phyloP scores from a whole-genome alignment of 2,113 vertebrate species.

The Tichodroma muraria region DNA sequence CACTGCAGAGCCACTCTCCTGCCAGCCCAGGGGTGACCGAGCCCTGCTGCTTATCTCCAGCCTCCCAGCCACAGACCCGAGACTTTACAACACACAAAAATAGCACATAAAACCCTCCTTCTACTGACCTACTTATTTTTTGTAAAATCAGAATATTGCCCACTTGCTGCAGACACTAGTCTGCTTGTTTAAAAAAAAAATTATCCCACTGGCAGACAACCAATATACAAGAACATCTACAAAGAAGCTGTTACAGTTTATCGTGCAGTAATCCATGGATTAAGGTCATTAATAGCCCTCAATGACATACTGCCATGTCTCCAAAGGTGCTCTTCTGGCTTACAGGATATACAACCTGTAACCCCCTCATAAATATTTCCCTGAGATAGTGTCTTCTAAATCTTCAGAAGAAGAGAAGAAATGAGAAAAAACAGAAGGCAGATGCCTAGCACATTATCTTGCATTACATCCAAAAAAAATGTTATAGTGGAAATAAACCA shows the following conservation, averaged over 20 bases:
- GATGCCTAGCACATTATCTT: neutral
- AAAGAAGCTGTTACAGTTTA: conserved; percentile 45
- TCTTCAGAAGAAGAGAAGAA: neutral
- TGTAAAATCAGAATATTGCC: neutral
- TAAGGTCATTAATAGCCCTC: conserved; percentile 47
- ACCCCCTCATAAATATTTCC: neutral
- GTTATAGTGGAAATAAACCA: neutral
- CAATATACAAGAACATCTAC: neutral
- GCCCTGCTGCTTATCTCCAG: neutral
- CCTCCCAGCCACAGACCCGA: neutral
- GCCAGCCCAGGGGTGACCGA: neutral
- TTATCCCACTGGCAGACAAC: neutral
- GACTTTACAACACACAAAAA: neutral
- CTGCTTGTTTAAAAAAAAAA: neutral
- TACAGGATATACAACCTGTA: neutral
- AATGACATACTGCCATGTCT: neutral
- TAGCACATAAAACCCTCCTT: neutral
- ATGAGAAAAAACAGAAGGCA: neutral
- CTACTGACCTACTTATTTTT: neutral
- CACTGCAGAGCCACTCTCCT: neutral
- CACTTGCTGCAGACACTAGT: neutral
- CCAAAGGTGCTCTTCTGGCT: neutral
- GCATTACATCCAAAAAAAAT: neutral
- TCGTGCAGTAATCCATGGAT: conserved; percentile 31
- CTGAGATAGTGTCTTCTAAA: neutral